Base-by-base conservation (phyloP, 2,797 vertebrate genomes). In the Australoheros facetus region DNA sequence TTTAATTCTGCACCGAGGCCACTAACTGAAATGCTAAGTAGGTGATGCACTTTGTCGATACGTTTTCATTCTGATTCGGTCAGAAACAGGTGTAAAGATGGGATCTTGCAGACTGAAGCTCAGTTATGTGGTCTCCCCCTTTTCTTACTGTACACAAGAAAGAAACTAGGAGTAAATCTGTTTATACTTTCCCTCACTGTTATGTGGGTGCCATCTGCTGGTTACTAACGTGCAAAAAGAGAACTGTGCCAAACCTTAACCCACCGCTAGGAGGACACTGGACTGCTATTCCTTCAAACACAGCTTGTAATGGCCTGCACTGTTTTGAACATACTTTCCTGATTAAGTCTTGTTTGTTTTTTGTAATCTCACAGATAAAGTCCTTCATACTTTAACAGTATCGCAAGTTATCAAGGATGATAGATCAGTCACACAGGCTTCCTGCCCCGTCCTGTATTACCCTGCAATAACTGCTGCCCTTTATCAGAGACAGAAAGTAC, bases 131-230 rank as follows among this genome's bases (percentile, higher is more conserved):
- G 4, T 32, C 14, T 32, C 11, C 26, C 26, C 45, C 28, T 30
- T 5, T 69, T 30, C 64, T 51, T 19, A 70, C 0, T 57, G 14
- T 28, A 56, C 10, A 1, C 12, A 26, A 19, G n/a, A 19, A 28
- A 69, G 21, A 64, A 75, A 60, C 7, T 26, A 2, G 37, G 7
- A 19, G 12, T 4, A 62, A 56, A 21, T 21, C 57, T 12, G 17
- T 11, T 32, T 37, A 2, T 4, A 45, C 14, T 19, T 62, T 60
- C 56, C 62, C 78, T 87, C 14, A 11, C 71, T 91, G 80, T 85
- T 58, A 23, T 84, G 42, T 85, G 75, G 78, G 30, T 56, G 93
- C 93, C 93, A 93, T 90, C 94, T 95, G 90, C 93, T 94, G 94
- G 91, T 85, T 34, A 17, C 32, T 75, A 13, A 3, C 60, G 19